These are phyloP conservation scores for Tipula helvola DNA, from an alignment of 2,888 invertebrate species.

Conservation along the genomic window DNA sequence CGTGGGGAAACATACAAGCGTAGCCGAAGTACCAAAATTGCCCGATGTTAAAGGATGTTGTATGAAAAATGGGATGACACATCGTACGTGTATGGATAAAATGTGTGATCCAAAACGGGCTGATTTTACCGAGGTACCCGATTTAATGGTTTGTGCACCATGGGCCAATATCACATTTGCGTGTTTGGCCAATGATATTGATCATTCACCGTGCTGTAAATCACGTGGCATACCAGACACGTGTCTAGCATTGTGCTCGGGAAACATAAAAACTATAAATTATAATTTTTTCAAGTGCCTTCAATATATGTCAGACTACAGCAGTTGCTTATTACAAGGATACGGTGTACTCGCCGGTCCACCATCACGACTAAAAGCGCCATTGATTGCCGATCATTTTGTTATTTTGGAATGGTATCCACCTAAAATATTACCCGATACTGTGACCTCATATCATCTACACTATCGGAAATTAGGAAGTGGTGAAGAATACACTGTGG, in stretches of 20 bases:
- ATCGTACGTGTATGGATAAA: slow-evolving; percentile 61
- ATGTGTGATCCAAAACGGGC: slow-evolving; percentile 62
- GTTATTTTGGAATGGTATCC: slow-evolving; percentile 67
- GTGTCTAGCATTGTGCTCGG: slow-evolving; percentile 66
- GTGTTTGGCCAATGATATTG: slow-evolving; percentile 65
- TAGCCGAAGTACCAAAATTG: slow-evolving; percentile 50
- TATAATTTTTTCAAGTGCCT: slow-evolving; percentile 78
- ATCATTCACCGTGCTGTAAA: slow-evolving; percentile 70
- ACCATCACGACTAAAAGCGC: slow-evolving; percentile 54
- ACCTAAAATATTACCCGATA: slow-evolving; percentile 56
- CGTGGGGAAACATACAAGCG: slow-evolving; percentile 43
- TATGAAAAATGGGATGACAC: slow-evolving; percentile 54
- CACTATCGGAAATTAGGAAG: slow-evolving; percentile 43
- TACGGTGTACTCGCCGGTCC: slow-evolving; percentile 70
- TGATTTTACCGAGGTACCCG: slow-evolving; percentile 42
- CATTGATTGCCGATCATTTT: slow-evolving; percentile 62
- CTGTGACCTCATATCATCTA: slow-evolving; percentile 52
- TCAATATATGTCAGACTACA: slow-evolving; percentile 68
- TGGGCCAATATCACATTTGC: slow-evolving; percentile 73
- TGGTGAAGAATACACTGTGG: slow-evolving; percentile 43
- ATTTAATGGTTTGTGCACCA: slow-evolving; percentile 80
- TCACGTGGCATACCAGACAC: slow-evolving; percentile 60
- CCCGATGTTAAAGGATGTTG: slow-evolving; percentile 69
- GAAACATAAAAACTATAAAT: slow-evolving; percentile 64
- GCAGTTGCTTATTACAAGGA: slow-evolving; percentile 70